Base-by-base conservation (phyloP, 2,797 vertebrate genomes). In the Malacoraja senta region DNA sequence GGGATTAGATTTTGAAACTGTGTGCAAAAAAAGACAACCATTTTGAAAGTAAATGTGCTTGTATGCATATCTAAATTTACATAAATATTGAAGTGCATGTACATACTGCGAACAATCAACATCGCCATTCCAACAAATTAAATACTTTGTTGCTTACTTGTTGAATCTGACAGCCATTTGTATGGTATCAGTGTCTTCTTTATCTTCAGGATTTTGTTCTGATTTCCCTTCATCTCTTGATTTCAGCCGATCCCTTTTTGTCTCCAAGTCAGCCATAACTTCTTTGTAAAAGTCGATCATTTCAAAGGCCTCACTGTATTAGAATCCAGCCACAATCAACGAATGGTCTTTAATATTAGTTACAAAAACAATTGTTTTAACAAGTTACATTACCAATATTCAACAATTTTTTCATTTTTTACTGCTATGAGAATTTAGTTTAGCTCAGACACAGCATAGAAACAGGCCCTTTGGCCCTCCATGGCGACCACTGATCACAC, bases 101-200 rank as follows among this genome's bases (percentile, higher is more conserved):
- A 53, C 44, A 53, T 53, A 53, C 44, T 53, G 44, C 44, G 44
- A 53, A 53, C 44, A 53, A 53, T 53, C 4, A 53, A 53, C 44
- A 53, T 53, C 4, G 44, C 4, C n/a, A 44, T 32, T 35, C 9
- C 68, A 44, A 32, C 58, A n/a, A 93, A 88, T n/a, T 3, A 44
- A 93, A 58, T 88, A 3, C 53, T 24, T 38, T 81, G 29, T 29
- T 9, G 77, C 96, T 94, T 95, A 98, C 98, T 98, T 97, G 94
- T 99, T 97, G 95, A 99, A 99, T 94, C 95, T 97, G 93, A 99
- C 95, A 0, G 98, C 96, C 97, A 99, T 97, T 93, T 97, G 97
- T 95, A 97, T 96, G 94, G 98, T 94, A 93, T 97, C 97, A 44
- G 96, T 95, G 44, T 71, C 58, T 76, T 71, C 90, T 9, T 58